phyloP scores from a whole-genome alignment of 1,140 invertebrate genomes.

The Pseudobourletiella spinata region DNA sequence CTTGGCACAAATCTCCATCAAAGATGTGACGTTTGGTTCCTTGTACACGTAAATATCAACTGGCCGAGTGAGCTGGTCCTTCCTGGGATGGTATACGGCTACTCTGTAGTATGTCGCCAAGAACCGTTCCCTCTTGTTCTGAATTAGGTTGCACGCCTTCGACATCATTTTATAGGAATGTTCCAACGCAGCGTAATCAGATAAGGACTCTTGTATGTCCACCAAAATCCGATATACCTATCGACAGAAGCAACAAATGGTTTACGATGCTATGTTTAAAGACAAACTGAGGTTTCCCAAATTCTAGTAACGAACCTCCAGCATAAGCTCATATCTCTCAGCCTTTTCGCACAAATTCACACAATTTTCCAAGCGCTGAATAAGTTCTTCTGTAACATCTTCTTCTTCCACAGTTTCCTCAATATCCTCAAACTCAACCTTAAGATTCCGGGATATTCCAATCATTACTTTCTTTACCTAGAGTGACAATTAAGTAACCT shows the following conservation, averaged over 20 bases:
- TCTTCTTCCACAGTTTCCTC: slow-evolving; percentile 28
- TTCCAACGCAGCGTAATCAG: slow-evolving; percentile 33
- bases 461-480: slow-evolving; percentile 34
- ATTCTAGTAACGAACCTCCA: slow-evolving; percentile 30
- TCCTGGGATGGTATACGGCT: slow-evolving; percentile 25
- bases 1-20: slow-evolving; percentile 34
- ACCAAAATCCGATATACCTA: slow-evolving; percentile 34
- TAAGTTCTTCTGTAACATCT: slow-evolving; percentile 33
- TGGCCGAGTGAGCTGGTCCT: slow-evolving; percentile 9
- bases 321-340: slow-evolving; percentile 34
- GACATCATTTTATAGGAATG: slow-evolving; percentile 36
- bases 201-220: slow-evolving; percentile 34
- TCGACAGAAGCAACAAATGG: not conserved
- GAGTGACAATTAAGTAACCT: no score
- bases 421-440: slow-evolving; percentile 30
- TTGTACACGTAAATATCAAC: slow-evolving; percentile 34
- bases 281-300: no score
- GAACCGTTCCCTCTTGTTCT: slow-evolving; percentile 35
- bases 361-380: slow-evolving; percentile 32
- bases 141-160: slow-evolving; percentile 27
- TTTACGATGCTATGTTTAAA: no score
- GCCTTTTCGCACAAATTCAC: slow-evolving; percentile 30
- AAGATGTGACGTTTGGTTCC: slow-evolving; percentile 35
- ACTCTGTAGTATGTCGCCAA: slow-evolving; percentile 35
- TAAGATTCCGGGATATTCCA: slow-evolving; percentile 32